Conservation (phyloP, 2,113 vertebrate genomes). For the Piaya cayana region DNA sequence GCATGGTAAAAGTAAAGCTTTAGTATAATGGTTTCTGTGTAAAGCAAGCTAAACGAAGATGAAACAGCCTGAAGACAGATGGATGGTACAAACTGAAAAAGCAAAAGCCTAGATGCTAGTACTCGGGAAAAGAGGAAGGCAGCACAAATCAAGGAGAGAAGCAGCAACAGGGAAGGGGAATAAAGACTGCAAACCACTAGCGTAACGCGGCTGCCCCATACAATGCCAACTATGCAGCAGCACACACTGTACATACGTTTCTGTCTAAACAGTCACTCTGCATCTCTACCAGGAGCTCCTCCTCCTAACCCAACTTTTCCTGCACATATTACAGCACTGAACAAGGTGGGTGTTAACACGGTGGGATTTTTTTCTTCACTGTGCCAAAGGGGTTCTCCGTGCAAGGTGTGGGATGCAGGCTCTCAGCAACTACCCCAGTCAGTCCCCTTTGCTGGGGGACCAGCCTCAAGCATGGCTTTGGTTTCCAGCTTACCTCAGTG, state of each 20-base stretch:
- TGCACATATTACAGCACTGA: neutral
- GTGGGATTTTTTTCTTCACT: rapidly evolving
- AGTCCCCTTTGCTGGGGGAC: neutral
- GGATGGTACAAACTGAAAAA: neutral
- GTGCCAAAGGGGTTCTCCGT: neutral
- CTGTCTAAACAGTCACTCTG: neutral
- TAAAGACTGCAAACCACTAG: neutral
- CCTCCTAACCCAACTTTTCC: neutral
- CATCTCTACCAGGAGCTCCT: neutral
- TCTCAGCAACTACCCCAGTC: rapidly evolving
- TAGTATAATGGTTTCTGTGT: neutral
- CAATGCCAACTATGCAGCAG: neutral
- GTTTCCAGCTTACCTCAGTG: neutral
- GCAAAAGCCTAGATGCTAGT: neutral
- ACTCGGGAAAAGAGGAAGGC: rapidly evolving
- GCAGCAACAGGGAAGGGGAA: neutral
- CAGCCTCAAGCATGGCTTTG: neutral
- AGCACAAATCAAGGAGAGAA: neutral
- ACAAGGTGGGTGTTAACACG: rapidly evolving
- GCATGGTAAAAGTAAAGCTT: neutral
- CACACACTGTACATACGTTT: neutral
- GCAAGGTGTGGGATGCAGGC: neutral
- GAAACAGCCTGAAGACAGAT: neutral
- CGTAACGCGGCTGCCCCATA: neutral
- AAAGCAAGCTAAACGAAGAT: neutral